Conservation (phyloP, 1,140 invertebrate species). For the Bombus breviceps region DNA sequence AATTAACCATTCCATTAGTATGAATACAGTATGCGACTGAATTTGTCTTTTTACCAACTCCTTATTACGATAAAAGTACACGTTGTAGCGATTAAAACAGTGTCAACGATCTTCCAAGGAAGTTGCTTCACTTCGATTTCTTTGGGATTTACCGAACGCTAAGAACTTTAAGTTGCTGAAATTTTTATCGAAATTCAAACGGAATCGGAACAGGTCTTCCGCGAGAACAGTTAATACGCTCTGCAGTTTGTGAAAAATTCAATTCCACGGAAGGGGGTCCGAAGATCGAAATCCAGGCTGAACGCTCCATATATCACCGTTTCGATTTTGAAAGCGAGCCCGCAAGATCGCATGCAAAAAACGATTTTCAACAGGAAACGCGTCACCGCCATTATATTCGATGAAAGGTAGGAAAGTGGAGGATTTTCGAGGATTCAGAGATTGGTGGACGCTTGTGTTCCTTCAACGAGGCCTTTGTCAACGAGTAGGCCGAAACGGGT, state of each 20-base stretch:
- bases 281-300: neutral
- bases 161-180: too few species aligned
- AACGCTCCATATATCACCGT: neutral
- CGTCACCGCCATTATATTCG: conserved; percentile 15
- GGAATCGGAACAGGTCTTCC: too few species aligned
- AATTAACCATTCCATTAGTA: too few species aligned
- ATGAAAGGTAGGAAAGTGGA: neutral
- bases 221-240: neutral
- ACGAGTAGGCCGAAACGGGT: conserved; percentile 2
- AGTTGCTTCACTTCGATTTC: too few species aligned
- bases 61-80: too few species aligned
- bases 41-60: too few species aligned
- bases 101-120: too few species aligned
- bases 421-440: neutral
- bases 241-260: neutral
- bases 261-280: neutral
- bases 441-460: conserved; percentile 5
- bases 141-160: too few species aligned
- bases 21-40: too few species aligned
- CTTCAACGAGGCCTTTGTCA: conserved; percentile 17
- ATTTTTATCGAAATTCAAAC: neutral
- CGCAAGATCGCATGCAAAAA: conserved; percentile 9
- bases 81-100: too few species aligned
- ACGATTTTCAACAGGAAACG: neutral
- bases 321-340: conserved; percentile 13